A percentile compares a stretch with the other conserved stretches of the same genome.
These are phyloP conservation scores for Drosophila macrothrix DNA, from an alignment of 2,888 invertebrate species.

Conservation along the genomic window DNA sequence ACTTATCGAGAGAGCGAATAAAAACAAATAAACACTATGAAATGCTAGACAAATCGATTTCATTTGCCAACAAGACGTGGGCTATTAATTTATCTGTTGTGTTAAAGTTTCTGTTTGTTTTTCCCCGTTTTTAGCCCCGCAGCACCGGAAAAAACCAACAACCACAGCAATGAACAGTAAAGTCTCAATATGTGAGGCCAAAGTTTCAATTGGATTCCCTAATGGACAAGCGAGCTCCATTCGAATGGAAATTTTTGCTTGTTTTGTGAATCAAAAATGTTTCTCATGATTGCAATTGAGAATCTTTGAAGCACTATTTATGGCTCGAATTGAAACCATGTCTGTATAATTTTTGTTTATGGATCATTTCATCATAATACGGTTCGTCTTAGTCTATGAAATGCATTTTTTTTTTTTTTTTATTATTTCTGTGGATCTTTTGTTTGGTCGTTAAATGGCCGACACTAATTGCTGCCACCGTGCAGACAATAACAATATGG, in stretches of 20 bases:
- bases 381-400: slow-evolving; percentile 20
- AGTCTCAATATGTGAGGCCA: slow-evolving; percentile 44
- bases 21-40: slow-evolving; percentile 37
- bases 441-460: slow-evolving; percentile 61
- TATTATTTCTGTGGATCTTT: slow-evolving; percentile 49
- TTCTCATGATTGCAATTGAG: slow-evolving; percentile 26
- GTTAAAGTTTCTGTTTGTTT: slow-evolving; percentile 48
- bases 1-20: slow-evolving; percentile 14
- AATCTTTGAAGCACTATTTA: slow-evolving; percentile 18
- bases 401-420: slow-evolving; percentile 44
- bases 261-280: slow-evolving; percentile 13
- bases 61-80: slow-evolving; percentile 68
- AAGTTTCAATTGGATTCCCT: slow-evolving; percentile 19
- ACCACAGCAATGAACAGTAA: slow-evolving; percentile 19
- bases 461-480: slow-evolving; percentile 78
- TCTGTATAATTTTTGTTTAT: slow-evolving; percentile 12
- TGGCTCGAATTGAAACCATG: neutral
- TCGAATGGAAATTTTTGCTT: slow-evolving; percentile 6
- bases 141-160: neutral
- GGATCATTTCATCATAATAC: slow-evolving; percentile 8
- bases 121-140: slow-evolving; percentile 11
- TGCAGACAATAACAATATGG: slow-evolving; percentile 48
- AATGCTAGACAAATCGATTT: slow-evolving; percentile 73
- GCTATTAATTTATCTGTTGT: slow-evolving; percentile 69
- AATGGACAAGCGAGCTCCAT: neutral